These are phyloP conservation scores for Nycticorax nycticorax DNA, from an alignment of 2,113 vertebrate species.

Conservation along the genomic window DNA sequence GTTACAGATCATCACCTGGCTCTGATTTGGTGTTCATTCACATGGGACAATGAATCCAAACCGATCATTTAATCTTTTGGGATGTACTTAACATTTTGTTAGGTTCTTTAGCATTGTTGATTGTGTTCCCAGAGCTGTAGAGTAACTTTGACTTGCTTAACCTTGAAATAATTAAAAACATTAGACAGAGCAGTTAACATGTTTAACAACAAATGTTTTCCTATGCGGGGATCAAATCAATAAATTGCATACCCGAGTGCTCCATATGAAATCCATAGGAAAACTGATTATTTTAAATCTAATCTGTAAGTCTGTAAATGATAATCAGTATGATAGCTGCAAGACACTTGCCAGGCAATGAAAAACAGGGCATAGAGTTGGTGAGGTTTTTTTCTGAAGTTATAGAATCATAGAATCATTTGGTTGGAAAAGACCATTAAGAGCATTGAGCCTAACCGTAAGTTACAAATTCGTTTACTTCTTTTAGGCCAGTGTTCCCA, in stretches of 20 bases:
- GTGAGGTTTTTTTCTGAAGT: fast-evolving
- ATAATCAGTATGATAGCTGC: background rate
- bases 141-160: background rate
- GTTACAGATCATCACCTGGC: background rate
- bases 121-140: background rate
- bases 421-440: no score
- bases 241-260: background rate
- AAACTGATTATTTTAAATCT: background rate
- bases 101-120: background rate
- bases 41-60: background rate
- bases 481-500: background rate
- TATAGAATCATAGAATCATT: background rate
- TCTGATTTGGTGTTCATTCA: background rate
- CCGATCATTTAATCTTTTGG: background rate
- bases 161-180: background rate
- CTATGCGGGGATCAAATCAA: background rate
- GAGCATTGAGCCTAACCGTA: no score
- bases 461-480: background rate
- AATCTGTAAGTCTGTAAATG: background rate
- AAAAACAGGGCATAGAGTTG: background rate
- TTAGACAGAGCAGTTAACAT: background rate
- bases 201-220: background rate
- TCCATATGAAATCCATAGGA: background rate
- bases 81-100: background rate
- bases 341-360: background rate